Percentiles rank a stretch among this genome's conserved stretches.
Evolutionary conservation across 1,140 invertebrate genomes (phyloP).

Genomic region (Tenebrio molitor): DNA sequence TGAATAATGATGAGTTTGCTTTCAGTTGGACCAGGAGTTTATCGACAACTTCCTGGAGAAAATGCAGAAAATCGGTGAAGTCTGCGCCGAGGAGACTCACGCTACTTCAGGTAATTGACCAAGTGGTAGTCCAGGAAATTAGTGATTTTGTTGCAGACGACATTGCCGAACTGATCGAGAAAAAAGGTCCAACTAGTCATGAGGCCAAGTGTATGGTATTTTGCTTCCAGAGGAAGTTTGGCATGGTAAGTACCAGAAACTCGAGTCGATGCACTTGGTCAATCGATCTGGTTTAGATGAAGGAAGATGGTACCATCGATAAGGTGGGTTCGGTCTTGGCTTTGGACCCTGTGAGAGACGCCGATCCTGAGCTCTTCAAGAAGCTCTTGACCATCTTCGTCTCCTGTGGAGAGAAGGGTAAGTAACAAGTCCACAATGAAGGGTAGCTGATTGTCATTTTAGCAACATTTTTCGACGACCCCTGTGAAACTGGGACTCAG

Average conservation of each 20-base stretch:
- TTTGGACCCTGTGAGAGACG: background rate
- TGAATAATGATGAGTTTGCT: too few relatives aligned
- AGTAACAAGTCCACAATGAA: background rate
- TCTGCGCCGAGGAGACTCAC: constrained; percentile 1
- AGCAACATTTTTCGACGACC: constrained; percentile 13
- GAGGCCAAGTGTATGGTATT: constrained; percentile 48
- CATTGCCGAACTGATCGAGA: constrained; percentile 41
- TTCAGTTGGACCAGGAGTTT: too few relatives aligned
- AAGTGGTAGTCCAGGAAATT: too few relatives aligned
- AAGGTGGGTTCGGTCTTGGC: background rate
- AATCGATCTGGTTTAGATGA: too few relatives aligned
- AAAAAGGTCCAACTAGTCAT: constrained; percentile 39
- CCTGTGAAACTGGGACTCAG: background rate
- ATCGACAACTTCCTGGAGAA: too few relatives aligned
- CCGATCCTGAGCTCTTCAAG: constrained; percentile 3
- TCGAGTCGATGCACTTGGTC: too few relatives aligned
- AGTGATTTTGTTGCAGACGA: constrained; percentile 34
- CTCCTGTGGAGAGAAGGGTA: constrained; percentile 2
- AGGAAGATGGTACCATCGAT: constrained; percentile 3
- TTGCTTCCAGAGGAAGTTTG: constrained; percentile 41
- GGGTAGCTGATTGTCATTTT: background rate
- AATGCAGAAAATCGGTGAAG: too few relatives aligned
- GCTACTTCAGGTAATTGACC: background rate
- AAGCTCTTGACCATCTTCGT: background rate
- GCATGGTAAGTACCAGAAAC: constrained; percentile 41